Evolutionary conservation across 1,140 invertebrate genomes (phyloP).

Genomic region (Eciton burchellii): DNA sequence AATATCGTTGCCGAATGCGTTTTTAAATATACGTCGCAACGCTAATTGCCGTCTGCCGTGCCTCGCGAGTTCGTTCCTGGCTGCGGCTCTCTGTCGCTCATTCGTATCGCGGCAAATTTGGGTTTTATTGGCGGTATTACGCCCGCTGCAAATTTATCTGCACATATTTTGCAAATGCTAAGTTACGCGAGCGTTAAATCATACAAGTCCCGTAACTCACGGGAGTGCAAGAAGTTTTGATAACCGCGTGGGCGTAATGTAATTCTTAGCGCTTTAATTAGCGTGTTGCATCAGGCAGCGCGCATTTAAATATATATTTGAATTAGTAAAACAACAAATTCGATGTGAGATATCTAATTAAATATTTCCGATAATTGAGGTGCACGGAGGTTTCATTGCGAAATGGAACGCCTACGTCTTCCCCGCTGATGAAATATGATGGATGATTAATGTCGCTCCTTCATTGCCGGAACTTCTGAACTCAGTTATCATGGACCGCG

Average conservation of each 20-base stretch:
- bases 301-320: no score
- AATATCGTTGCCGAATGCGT: slow-evolving; percentile 36
- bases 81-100: no score
- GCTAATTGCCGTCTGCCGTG: background rate
- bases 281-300: background rate
- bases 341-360: background rate
- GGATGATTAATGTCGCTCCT: slow-evolving; percentile 8
- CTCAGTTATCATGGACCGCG: background rate
- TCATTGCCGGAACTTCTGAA: background rate
- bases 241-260: background rate
- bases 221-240: background rate
- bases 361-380: background rate
- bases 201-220: background rate
- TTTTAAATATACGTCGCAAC: slow-evolving; percentile 24
- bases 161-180: background rate
- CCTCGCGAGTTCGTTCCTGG: background rate
- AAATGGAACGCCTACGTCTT: background rate
- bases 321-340: no score
- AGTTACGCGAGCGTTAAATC: background rate
- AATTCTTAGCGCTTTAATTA: background rate
- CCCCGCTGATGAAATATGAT: slow-evolving; percentile 15
- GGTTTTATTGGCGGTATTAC: background rate
- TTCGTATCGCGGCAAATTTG: background rate
- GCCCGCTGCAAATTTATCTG: background rate
- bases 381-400: background rate